Base-by-base conservation (phyloP, 2,113 vertebrate genomes). In the Spermophilus dauricus region DNA sequence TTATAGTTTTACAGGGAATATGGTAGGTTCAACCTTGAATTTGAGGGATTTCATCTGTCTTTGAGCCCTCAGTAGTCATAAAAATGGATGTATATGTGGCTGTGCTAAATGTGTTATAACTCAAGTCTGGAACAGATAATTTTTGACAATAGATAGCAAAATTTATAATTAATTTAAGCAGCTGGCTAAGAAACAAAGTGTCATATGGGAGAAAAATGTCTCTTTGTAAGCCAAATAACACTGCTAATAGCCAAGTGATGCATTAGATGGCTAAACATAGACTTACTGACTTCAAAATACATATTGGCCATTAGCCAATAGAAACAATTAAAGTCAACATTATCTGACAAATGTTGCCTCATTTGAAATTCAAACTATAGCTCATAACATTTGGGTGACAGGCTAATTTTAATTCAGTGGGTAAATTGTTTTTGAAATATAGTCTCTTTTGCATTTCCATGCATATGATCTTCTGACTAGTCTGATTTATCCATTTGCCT, bases 321-420 rank as follows among this genome's bases (percentile, higher is more conserved):
- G 42, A 85, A 93, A 90, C 6, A 73, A 92, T 65, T 70, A 28
- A 92, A 95, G 86, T 89, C 17, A 65, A 93, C 61, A 84, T 88
- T 76, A 85, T 53, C 86, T 92, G 86, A 82, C 70, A 92, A 95
- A 81, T 82, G 30, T 72, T 53, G 58, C 51, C n/a, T 89, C 70
- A 85, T 96, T 91, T 93, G 89, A 91, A 96, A 97, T 93, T 95
- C 91, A 97, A 76, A 85, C 34, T 84, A 53, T 39, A 72, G 22
- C 51, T 77, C 30, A 81, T 91, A 77, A 84, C 26, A 80, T 91
- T 94, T 90, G 91, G 83, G 78, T 91, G 45, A 72, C 81, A 97
- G 75, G 67, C 63, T 94, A 48, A 91, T 89, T 97, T 96, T 94
- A 87, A 96, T 88, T 83, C 83, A 88, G 69, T 72, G 12, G 28